Evolutionary conservation across 2,797 vertebrate species (phyloP), one percentile per base, ranked within the genome.

Genomic region (Scleropages formosus): DNA sequence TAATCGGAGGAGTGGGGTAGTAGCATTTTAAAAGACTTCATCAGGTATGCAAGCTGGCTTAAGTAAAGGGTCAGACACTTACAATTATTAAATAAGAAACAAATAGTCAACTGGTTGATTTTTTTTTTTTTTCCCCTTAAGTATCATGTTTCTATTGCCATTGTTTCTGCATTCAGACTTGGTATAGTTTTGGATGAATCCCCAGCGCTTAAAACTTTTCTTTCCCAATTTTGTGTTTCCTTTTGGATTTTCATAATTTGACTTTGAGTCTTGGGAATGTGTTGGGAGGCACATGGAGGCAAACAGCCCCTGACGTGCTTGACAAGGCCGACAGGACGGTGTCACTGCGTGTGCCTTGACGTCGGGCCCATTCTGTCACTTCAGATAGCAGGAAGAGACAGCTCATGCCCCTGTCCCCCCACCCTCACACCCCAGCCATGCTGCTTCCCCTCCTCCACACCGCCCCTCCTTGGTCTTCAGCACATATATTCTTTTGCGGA

Each of bases 171-270:
- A 27, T 58, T 56, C 24, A 71, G 56, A 68, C 68, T 53, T 70
- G 13, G 70, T 22, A 56, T 22, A 27, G 27, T 51, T 71, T 24
- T 16, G 27, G 26, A 27, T 53, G 68, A 58, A n/a, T 18, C 22
- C n/a, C 68, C 24, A 27, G 51, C 22, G 67, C 18, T 51, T 31
- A 6, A 39, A 39, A 31, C 31, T 39, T 39, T 39, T 31, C 6
- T 39, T 39, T 47, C 47, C 56, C 71, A 71, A 71, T 58, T 49
- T 58, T 16, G 31, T 56, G 51, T 18, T 56, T 49, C 10, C 4
- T 68, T 68, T 68, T 53, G 8, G 49, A 58, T 71, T 58, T 71
- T 24, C 68, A 71, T 71, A 71, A 71, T 53, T 71, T 49, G 68
- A 10, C 24, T 31, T 16, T 6, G 68, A 71, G 44, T 24, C 22